Conservation (phyloP, 2,797 vertebrate genomes). For the Nannoperca obscura region DNA sequence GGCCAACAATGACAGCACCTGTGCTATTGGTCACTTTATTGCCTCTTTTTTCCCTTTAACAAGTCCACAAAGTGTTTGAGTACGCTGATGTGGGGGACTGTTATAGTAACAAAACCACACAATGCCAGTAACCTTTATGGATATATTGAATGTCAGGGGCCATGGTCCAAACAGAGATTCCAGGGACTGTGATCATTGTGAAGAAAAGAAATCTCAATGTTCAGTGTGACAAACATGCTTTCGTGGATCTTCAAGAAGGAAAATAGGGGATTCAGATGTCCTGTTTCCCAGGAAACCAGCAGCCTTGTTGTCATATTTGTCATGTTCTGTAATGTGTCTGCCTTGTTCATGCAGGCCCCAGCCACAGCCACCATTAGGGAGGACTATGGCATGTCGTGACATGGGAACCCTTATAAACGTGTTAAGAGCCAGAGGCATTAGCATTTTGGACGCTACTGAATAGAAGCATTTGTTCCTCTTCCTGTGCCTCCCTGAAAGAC, state of each 20-base stretch:
- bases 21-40: conserved; percentile 21
- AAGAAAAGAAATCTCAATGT: conserved; percentile 38
- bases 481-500: conserved; percentile 88
- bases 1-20: conserved; percentile 46
- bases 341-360: conserved; percentile 66
- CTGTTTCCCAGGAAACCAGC: conserved; percentile 67
- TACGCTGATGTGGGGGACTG: conserved; percentile 31
- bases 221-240: conserved; percentile 48
- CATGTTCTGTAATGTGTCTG: conserved; percentile 67
- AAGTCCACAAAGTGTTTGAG: conserved; percentile 42
- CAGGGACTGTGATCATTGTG: conserved; percentile 24
- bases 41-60: conserved; percentile 26
- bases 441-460: conserved; percentile 90
- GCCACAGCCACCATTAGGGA: conserved; percentile 72
- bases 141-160: conserved; percentile 63
- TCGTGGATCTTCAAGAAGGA: conserved; percentile 37
- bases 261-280: conserved; percentile 40
- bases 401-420: conserved; percentile 89
- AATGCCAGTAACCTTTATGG: conserved; percentile 40
- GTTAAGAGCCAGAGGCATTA: conserved; percentile 89
- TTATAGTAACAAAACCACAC: conserved; percentile 40
- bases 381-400: conserved; percentile 85
- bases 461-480: conserved; percentile 87
- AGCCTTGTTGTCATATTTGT: conserved; percentile 74
- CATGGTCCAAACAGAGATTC: conserved; percentile 38